Base-by-base conservation (phyloP, 2,888 invertebrate species). In the Macrosiphum euphorbiae region DNA sequence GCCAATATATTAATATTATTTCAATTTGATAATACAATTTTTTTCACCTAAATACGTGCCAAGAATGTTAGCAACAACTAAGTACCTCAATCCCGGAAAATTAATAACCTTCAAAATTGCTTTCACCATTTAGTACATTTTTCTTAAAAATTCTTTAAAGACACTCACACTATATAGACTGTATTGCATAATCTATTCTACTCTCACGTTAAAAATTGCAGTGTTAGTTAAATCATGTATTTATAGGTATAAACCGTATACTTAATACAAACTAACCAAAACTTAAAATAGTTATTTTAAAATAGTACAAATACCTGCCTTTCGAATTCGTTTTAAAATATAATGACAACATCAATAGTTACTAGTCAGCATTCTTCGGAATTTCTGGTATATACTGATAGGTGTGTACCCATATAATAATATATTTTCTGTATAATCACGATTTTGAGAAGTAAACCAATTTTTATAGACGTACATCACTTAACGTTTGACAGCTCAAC, bases 381-480 rank as follows among this genome's bases (percentile, higher is more conserved):
- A 55, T 55, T 55, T 55, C 67, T 2, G 8, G 16, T 78, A 78
- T 20, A 78, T 35, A 35, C 35, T 78, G 16, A 35, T 35, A 78
- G 5, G 35, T 78, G 20, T 78, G 78, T 8, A 78, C 5, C 26
- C 7, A 26, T 58, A 58, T 35, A 20, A 26, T 78, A 20, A 35
- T 35, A 78, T 78, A 78, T 78, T 78, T 78, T 78, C 35, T 78
- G 20, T 78, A 41, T 35, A 78, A 35, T 78, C 20, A 35, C 26
- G n/a, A 78, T 78, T 35, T 78, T 7, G 78, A 35, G n/a, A 86
- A 86, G 44, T 28, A 86, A 86, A 86, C 47, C 13, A 47, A 47
- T n/a, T 86, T 47, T 86, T 86, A 47, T 50, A 50, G 35, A 67
- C 47, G 50, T n/a, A 35, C 20, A 58, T 86, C 91, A 86, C 91